phyloP scores from a whole-genome alignment of 2,888 invertebrate species.

The Nymphalis urticae region DNA sequence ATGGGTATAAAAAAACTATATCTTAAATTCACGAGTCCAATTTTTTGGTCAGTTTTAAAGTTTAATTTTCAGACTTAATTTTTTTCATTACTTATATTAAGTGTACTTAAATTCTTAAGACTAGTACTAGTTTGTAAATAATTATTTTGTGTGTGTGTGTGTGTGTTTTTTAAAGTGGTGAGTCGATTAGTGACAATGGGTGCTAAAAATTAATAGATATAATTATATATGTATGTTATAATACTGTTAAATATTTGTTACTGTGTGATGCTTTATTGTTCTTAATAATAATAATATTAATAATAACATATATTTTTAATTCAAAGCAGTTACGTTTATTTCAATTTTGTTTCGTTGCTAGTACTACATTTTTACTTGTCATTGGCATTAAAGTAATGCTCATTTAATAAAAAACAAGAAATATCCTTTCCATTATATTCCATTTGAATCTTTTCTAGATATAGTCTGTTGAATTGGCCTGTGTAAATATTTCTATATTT shows the following conservation, averaged over 20 bases:
- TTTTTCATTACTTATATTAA: not conserved
- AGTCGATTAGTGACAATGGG: not conserved
- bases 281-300: not conserved
- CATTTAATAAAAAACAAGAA: too few species aligned
- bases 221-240: not conserved
- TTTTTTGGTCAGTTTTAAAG: too few species aligned
- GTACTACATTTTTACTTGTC: too few species aligned
- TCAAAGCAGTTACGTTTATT: not conserved
- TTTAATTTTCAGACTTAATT: not conserved
- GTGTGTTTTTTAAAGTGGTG: not conserved
- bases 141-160: not conserved
- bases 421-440: too few species aligned
- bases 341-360: too few species aligned
- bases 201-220: not conserved
- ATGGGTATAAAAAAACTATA: too few species aligned
- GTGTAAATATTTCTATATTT: too few species aligned
- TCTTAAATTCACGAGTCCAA: too few species aligned
- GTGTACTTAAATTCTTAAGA: constrained; percentile 4
- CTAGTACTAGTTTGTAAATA: not conserved
- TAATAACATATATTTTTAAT: too few species aligned
- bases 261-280: not conserved
- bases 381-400: too few species aligned
- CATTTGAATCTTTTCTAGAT: too few species aligned
- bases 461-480: too few species aligned
- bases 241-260: not conserved